Percentiles rank a stretch among this genome's conserved stretches.
These are phyloP conservation scores for Dioctria linearis DNA, from an alignment of 2,888 invertebrate genomes.

Conservation along the genomic window DNA sequence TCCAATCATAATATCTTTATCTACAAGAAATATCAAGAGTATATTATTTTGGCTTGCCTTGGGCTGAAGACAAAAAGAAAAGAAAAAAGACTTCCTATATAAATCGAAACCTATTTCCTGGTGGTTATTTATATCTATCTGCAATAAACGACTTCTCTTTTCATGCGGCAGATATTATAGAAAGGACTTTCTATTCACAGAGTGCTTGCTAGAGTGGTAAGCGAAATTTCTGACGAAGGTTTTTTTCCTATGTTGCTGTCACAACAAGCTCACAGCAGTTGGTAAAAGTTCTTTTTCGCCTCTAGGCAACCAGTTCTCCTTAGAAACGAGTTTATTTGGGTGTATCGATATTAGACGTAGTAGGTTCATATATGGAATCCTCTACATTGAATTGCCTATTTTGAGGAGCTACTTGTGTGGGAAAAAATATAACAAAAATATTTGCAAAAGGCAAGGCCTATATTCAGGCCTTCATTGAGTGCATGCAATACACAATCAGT, in stretches of 20 bases:
- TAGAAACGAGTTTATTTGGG: slow-evolving; percentile 49
- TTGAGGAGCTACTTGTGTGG: background rate
- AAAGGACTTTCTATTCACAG: slow-evolving; percentile 2
- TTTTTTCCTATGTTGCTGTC: background rate
- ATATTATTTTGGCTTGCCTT: slow-evolving; percentile 5
- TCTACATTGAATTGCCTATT: background rate
- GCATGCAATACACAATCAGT: background rate
- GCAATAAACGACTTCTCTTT: background rate
- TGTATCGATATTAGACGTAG: slow-evolving; percentile 37
- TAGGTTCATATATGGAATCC: slow-evolving; percentile 8
- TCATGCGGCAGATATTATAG: background rate
- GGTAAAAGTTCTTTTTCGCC: background rate
- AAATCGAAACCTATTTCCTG: slow-evolving; percentile 34
- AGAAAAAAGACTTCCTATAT: background rate
- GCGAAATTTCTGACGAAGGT: slow-evolving; percentile 17
- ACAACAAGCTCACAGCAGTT: background rate
- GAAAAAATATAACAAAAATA: slow-evolving; percentile 10
- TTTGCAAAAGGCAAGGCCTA: background rate
- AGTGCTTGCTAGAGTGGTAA: slow-evolving; percentile 9
- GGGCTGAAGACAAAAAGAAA: background rate
- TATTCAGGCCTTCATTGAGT: background rate
- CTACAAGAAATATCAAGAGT: background rate
- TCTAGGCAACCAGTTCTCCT: slow-evolving; percentile 13
- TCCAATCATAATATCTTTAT: background rate
- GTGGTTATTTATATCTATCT: slow-evolving; percentile 27